phyloP scores from a whole-genome alignment of 2,888 invertebrate species.

The Nesidiocoris tenuis region DNA sequence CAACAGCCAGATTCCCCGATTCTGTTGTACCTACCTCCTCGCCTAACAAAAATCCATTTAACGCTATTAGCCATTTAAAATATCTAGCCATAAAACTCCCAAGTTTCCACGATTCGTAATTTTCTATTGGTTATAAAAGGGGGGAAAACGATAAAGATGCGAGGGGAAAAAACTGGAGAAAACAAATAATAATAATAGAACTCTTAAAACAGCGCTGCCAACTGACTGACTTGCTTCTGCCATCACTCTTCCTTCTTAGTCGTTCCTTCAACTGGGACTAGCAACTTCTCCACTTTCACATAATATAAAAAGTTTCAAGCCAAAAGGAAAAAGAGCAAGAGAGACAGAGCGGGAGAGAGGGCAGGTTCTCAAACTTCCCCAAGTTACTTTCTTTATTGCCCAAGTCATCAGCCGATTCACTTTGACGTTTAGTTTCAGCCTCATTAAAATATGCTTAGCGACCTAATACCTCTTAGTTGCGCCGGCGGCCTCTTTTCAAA shows the following conservation, averaged over 20 bases:
- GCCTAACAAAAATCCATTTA: too few relatives aligned
- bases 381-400: conserved; percentile 41
- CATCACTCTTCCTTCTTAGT: neutral
- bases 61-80: too few relatives aligned
- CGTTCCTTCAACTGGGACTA: neutral
- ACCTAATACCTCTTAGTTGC: conserved; percentile 21
- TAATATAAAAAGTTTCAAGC: conserved; percentile 38
- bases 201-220: conserved; percentile 36
- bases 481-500: neutral
- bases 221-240: conserved; percentile 23
- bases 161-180: neutral
- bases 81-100: too few relatives aligned
- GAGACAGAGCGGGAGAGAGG: neutral
- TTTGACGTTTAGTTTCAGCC: conserved; percentile 40
- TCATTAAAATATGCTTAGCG: conserved; percentile 43
- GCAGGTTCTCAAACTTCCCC: conserved; percentile 31
- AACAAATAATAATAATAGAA: conserved; percentile 42
- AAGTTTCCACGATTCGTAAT: conserved; percentile 26
- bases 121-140: conserved; percentile 14
- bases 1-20: too few relatives aligned
- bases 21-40: too few relatives aligned
- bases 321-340: neutral
- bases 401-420: conserved; percentile 42
- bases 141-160: conserved; percentile 23
- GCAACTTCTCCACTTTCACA: conserved; percentile 37